Evolutionary conservation across 2,888 invertebrate genomes (phyloP).

Genomic region (Drosophila suboccidentalis): DNA sequence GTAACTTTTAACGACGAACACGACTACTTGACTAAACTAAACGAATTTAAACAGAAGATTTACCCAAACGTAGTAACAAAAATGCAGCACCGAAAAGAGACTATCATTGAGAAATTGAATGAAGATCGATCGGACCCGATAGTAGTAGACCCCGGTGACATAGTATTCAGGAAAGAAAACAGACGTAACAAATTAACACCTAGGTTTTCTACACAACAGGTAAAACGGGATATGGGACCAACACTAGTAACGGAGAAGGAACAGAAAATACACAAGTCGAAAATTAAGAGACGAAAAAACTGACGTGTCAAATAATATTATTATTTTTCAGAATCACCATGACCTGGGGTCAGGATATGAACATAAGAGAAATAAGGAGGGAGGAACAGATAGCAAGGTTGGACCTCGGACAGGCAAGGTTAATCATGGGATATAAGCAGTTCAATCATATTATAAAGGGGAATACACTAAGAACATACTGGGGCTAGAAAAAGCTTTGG

Average conservation of each 20-base stretch:
- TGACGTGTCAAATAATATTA: neutral
- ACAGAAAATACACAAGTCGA: neutral
- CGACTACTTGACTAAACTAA: neutral
- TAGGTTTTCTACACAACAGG: neutral
- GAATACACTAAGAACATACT: neutral
- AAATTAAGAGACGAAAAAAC: neutral
- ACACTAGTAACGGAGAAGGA: neutral
- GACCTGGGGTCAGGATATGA: conserved; percentile 3
- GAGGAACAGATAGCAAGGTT: conserved; percentile 4
- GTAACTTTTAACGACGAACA: too few relatives aligned
- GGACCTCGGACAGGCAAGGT: conserved; percentile 4
- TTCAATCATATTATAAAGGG: neutral
- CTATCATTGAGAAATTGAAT: neutral
- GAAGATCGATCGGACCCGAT: conserved; percentile 1
- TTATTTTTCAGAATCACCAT: conserved; percentile 9
- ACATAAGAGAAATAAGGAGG: conserved; percentile 3
- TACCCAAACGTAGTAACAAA: neutral
- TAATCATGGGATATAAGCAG: neutral
- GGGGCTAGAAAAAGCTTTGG: neutral
- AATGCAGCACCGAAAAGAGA: conserved; percentile 4
- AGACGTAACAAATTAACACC: neutral
- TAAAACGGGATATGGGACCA: too few relatives aligned
- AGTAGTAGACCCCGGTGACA: neutral
- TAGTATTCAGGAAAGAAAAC: neutral
- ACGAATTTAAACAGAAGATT: conserved; percentile 1